A percentile compares a stretch with the other conserved stretches of the same genome.
These are phyloP conservation scores for Taurulus bubalis DNA, from an alignment of 2,113 vertebrate species.

Conservation along the genomic window DNA sequence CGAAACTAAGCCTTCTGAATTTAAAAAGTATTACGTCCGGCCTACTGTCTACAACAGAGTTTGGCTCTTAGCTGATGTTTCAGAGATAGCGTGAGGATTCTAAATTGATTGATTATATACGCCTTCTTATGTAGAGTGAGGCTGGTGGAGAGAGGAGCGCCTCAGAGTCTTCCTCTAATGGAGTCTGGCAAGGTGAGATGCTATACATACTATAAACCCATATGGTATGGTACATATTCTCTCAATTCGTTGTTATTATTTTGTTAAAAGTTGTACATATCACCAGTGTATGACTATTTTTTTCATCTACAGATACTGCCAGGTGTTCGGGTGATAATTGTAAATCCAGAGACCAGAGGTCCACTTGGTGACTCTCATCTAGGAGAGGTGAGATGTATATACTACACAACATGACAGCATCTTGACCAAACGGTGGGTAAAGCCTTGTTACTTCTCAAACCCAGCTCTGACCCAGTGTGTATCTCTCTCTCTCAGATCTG, in stretches of 20 bases:
- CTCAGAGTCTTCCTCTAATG: constrained; percentile 95
- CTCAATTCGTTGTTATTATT: background rate
- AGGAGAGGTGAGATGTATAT: constrained; percentile 83
- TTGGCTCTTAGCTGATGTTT: background rate
- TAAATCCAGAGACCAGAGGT: constrained; percentile 96
- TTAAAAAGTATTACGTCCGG: background rate
- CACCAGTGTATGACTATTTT: background rate
- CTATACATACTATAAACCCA: background rate
- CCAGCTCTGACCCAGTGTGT: constrained; percentile 5
- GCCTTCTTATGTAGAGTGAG: constrained; percentile 86
- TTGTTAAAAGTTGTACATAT: background rate
- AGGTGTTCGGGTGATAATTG: constrained; percentile 96
- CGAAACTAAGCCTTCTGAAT: background rate
- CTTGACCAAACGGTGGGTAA: background rate
- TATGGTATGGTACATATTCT: background rate
- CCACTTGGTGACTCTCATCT: constrained; percentile 97
- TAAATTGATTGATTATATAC: background rate
- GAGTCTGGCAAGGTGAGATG: constrained; percentile 95
- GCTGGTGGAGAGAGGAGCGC: constrained; percentile 95
- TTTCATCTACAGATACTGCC: constrained; percentile 89
- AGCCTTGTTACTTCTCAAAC: background rate
- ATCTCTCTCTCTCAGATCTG: constrained; percentile 86
- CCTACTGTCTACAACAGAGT: background rate
- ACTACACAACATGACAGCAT: background rate
- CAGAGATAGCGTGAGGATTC: background rate